Evolutionary conservation across 2,797 vertebrate genomes (phyloP).

Genomic region (Pangasius larnaudii): DNA sequence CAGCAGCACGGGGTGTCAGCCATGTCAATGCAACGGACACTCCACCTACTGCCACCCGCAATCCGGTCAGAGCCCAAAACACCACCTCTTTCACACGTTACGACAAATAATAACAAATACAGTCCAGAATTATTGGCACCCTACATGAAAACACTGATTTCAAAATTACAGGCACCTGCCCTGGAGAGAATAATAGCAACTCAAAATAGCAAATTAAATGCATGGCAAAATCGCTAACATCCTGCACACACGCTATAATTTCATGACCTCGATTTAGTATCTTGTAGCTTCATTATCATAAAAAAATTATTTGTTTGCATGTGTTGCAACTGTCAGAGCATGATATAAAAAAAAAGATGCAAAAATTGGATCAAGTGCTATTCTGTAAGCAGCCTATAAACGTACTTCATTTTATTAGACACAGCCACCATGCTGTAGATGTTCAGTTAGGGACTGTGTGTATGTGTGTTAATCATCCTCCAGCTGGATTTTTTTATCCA

Average conservation of each 20-base stretch:
- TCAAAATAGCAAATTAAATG: background rate
- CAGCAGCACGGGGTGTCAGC: conserved; percentile 80
- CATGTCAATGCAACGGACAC: conserved; percentile 87
- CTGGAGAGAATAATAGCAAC: background rate
- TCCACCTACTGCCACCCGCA: conserved; percentile 84
- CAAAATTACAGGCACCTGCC: background rate
- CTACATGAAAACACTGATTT: background rate
- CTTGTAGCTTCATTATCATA: background rate
- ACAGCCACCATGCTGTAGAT: background rate
- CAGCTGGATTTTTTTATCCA: background rate
- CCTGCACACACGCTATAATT: background rate
- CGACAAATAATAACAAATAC: background rate
- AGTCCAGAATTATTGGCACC: background rate
- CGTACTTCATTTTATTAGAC: background rate
- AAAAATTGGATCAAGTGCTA: background rate
- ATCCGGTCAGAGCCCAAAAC: conserved; percentile 73
- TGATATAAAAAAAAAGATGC: background rate
- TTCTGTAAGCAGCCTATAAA: background rate
- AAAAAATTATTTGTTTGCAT: background rate
- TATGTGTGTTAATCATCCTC: background rate
- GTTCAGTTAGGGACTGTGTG: background rate
- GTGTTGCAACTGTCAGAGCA: background rate
- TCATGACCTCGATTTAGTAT: background rate
- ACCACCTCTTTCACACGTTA: background rate
- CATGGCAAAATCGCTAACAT: background rate